Conservation (phyloP, 2,113 vertebrate genomes). For the Dromaius novaehollandiae region DNA sequence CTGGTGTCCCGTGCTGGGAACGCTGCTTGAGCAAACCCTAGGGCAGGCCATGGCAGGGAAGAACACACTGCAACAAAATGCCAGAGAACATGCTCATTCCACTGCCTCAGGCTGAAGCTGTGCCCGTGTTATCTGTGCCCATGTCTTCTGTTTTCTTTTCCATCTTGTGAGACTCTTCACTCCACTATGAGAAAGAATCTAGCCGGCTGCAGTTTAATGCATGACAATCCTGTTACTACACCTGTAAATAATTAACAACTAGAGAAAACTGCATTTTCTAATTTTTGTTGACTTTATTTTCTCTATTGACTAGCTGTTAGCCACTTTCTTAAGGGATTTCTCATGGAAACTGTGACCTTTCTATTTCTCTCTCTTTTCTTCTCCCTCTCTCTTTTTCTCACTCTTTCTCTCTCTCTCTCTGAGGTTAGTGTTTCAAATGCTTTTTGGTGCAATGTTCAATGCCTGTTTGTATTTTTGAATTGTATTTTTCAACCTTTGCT, state of each 20-base stretch:
- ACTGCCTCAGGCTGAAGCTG: background rate
- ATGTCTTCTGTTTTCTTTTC: conserved; percentile 13
- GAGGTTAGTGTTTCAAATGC: conserved; percentile 74
- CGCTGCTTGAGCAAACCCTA: background rate
- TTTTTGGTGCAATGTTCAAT: conserved; percentile 76
- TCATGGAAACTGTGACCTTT: conserved; percentile 74
- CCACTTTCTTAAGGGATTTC: conserved; percentile 71
- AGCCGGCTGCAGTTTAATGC: conserved; percentile 70
- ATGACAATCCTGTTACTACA: conserved; percentile 77
- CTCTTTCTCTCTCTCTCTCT: conserved; percentile 20
- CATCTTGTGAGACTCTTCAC: conserved; percentile 29
- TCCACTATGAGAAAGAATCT: conserved; percentile 36
- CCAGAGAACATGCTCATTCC: background rate
- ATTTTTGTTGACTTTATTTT: conserved; percentile 49
- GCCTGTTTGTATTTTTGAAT: conserved; percentile 79
- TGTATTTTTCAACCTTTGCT: conserved; percentile 68
- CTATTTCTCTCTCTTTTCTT: background rate
- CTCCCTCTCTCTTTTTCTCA: conserved; percentile 10
- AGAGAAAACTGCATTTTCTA: conserved; percentile 38
- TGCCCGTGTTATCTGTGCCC: background rate
- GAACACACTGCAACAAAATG: background rate
- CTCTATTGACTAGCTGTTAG: conserved; percentile 59
- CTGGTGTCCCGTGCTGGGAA: background rate
- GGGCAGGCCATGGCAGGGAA: background rate
- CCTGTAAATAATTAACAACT: conserved; percentile 74